Evolutionary conservation across 2,888 invertebrate genomes (phyloP), one percentile per base, ranked within the genome.

Genomic region (Limnephilus marmoratus): DNA sequence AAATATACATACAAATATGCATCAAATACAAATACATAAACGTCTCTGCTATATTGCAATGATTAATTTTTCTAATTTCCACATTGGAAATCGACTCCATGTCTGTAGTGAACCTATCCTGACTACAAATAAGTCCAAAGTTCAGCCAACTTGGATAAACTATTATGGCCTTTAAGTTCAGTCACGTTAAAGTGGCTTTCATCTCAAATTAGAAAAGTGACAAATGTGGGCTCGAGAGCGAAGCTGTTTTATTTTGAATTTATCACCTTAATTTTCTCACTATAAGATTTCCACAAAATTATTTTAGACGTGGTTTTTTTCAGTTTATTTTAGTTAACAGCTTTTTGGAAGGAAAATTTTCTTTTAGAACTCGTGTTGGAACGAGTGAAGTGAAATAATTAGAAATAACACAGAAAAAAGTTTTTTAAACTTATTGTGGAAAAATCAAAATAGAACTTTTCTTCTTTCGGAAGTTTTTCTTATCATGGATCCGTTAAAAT

Each of bases 191-290:
- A 90, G 90, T 82, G 82, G 45, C 5, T 90, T 90, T 90, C 82
- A 81, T 18, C 68, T 34, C 81, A 81, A 45, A 34, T 81, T 81
- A 18, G 37, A 18, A 37, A 15, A 11, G 90, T 90, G 90, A 90
- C 90, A 90, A 90, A 90, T 81, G 90, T 18, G 41, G 45, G 12
- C 81, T 1, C 13, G 90, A 29, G 15, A 90, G 34, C 29, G 41
- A 29, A 45, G 90, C 24, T 82, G 82, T 37, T 81, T 90, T 90
- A 90, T 90, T 81, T 90, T 90, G 12, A 81, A 90, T 82, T 90
- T 82, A 81, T 90, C 41, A 45, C 45, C 81, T 82, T 81, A 80
- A 90, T 90, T 90, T 80, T 41, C 41, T 41, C 49, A 45, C 81
- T 37, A 24, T 82, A n/a, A 41, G 11, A 7, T 41, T 37, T 41